These are phyloP conservation scores for Falco cherrug DNA, from an alignment of 2,797 vertebrate species.

Conservation along the genomic window DNA sequence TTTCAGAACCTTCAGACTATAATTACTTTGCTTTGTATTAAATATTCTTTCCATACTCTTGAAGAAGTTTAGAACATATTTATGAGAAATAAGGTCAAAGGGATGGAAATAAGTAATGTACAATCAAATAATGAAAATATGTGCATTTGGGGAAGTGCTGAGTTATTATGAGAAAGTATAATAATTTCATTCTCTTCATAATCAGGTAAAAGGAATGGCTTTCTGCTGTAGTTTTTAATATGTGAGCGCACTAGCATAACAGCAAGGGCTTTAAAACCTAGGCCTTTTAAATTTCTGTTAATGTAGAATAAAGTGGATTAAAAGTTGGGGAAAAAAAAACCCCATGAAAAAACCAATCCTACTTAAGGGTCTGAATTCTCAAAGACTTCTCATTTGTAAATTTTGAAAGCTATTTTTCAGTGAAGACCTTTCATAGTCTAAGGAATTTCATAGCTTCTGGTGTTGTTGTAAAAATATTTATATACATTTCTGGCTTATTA, in stretches of 20 bases:
- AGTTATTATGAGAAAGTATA: neutral
- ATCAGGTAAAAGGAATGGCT: conserved; percentile 31
- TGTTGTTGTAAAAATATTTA: conserved; percentile 15
- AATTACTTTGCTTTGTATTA: conserved; percentile 68
- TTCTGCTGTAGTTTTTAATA: conserved; percentile 16
- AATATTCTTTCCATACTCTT: conserved; percentile 48
- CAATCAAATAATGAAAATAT: conserved; percentile 45
- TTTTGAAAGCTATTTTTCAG: conserved; percentile 38
- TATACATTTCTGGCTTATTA: conserved; percentile 57
- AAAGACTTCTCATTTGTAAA: conserved; percentile 31
- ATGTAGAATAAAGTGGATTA: conserved; percentile 41
- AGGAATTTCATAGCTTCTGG: conserved; percentile 18
- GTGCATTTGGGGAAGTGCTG: neutral
- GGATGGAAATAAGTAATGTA: conserved; percentile 25
- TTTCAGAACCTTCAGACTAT: conserved; percentile 63
- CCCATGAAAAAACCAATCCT: neutral
- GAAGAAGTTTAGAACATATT: conserved; percentile 36
- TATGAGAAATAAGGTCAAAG: conserved; percentile 28
- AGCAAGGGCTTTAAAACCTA: conserved; percentile 5
- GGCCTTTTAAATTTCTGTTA: conserved; percentile 54
- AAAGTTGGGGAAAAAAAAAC: neutral
- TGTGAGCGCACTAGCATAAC: neutral
- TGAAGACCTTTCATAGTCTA: neutral
- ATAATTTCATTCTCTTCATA: conserved; percentile 43
- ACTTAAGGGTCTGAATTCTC: conserved; percentile 37